Evolutionary conservation across 2,888 invertebrate species (phyloP).

Genomic region (Oscheius sp.): DNA sequence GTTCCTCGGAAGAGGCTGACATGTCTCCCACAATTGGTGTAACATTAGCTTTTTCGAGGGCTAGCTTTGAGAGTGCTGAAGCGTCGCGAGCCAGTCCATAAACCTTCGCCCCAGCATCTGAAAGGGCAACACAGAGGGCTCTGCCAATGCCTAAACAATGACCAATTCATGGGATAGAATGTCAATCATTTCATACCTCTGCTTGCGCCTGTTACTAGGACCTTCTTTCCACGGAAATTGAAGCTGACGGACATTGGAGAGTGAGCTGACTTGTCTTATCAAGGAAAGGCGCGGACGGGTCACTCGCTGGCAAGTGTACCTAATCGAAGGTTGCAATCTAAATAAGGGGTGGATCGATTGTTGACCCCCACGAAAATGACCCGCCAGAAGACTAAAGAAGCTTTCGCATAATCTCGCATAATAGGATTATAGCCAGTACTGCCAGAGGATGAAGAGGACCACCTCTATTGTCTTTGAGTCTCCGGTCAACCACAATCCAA

Average conservation of each 20-base stretch:
- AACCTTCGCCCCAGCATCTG: conserved; percentile 46
- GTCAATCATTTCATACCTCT: conserved; percentile 35
- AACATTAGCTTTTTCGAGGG: background rate
- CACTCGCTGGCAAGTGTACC: background rate
- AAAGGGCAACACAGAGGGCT: conserved; percentile 40
- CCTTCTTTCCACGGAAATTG: conserved; percentile 48
- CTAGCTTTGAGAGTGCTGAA: conserved; percentile 31
- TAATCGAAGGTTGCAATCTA: background rate
- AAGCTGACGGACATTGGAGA: conserved; percentile 31
- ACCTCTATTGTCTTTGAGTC: conserved; percentile 8
- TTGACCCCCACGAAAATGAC: too few species aligned
- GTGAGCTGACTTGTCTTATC: conserved; percentile 15
- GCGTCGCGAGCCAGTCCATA: conserved; percentile 46
- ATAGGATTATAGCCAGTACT: background rate
- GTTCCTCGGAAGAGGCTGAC: conserved; percentile 39
- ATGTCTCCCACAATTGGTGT: conserved; percentile 39
- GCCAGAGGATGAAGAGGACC: background rate
- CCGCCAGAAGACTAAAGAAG: background rate
- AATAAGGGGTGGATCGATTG: background rate
- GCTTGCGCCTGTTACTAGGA: conserved; percentile 56
- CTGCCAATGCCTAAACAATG: conserved; percentile 36
- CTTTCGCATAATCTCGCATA: background rate
- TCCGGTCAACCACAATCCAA: conserved; percentile 15
- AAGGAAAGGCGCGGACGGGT: background rate
- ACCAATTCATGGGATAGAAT: background rate